Evolutionary conservation across 2,888 invertebrate species (phyloP), one percentile per base, ranked within the genome.

Genomic region (Erpobdella octoculata): DNA sequence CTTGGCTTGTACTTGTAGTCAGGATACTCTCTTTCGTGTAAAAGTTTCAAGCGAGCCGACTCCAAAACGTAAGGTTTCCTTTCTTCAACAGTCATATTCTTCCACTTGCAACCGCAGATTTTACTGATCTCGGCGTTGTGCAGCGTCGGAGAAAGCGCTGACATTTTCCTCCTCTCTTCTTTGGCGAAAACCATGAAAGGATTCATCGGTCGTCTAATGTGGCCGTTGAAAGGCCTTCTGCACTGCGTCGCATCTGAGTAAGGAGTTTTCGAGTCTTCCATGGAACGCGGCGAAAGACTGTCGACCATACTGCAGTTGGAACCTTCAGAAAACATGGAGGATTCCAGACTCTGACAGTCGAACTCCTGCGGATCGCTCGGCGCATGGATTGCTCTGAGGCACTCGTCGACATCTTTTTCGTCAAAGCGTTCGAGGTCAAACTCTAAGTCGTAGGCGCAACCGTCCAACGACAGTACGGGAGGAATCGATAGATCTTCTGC

Each of bases 101-200:
- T 69, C 69, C 69, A 69, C 33, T 46, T 69, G 53, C 33, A 36
- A 35, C 69, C 69, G 31, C 69, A 69, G 21, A 48, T 46, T 37
- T 69, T 69, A 58, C 69, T 69, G 53, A 69, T 69, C 9, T 33
- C 69, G 58, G 69, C 69, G 37, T 69, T 69, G 69, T 69, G 53
- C 31, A 69, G 25, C n/a, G 31, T 48, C 8, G 53, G 35, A 21
- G 58, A 33, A 25, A 25, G 12, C 4, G 69, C 35, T 6, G 62
- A 62, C 31, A 69, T 46, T 4, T 33, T 3, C n/a, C 53, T 33
- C 35, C 69, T 38, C 46, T 69, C 69, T n/a, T 36, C 46, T n/a
- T 69, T 38, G 21, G 69, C 69, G 21, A 69, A 69, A 2, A 69
- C 46, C 69, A 69, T 69, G 58, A 69, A 69, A 25, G 69, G 35